phyloP scores from a whole-genome alignment of 2,797 vertebrate genomes.

The Mus caroli region DNA sequence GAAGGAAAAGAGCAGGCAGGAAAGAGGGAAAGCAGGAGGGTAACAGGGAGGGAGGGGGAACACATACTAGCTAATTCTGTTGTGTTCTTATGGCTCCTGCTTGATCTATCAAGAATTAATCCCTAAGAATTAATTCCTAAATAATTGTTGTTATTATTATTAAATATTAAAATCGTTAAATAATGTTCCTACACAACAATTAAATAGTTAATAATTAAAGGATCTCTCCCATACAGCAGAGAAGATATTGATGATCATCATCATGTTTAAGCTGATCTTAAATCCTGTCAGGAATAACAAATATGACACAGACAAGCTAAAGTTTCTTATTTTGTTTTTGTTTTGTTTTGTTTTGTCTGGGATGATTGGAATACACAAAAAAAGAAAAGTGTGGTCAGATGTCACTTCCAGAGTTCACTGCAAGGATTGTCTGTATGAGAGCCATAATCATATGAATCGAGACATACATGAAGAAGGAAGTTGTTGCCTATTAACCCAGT shows the following conservation, averaged over 20 bases:
- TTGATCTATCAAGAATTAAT: slow-evolving; percentile 7
- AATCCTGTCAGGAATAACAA: neutral
- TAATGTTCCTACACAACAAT: neutral
- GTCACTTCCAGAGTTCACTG: neutral
- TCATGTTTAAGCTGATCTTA: neutral
- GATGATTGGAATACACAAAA: neutral
- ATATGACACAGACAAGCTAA: neutral
- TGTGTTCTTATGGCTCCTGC: neutral
- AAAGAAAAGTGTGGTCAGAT: neutral
- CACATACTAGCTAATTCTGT: neutral
- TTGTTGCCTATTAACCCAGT: too few relatives aligned
- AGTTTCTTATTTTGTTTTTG: neutral
- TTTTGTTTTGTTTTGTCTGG: neutral
- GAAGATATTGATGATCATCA: slow-evolving; percentile 24
- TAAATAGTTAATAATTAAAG: neutral
- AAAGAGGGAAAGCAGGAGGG: too few relatives aligned
- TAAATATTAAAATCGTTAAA: neutral
- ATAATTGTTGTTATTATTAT: neutral
- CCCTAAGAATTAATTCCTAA: neutral
- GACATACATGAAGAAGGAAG: neutral
- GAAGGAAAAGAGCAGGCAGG: too few relatives aligned
- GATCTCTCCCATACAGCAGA: neutral
- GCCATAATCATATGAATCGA: neutral
- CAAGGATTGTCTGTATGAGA: neutral
- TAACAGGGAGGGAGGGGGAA: neutral